A percentile compares a stretch with the other conserved stretches of the same genome.
These are phyloP conservation scores for Scolanthus callimorphus DNA, from an alignment of 92 coral and sea anemone species.

Conservation along the genomic window DNA sequence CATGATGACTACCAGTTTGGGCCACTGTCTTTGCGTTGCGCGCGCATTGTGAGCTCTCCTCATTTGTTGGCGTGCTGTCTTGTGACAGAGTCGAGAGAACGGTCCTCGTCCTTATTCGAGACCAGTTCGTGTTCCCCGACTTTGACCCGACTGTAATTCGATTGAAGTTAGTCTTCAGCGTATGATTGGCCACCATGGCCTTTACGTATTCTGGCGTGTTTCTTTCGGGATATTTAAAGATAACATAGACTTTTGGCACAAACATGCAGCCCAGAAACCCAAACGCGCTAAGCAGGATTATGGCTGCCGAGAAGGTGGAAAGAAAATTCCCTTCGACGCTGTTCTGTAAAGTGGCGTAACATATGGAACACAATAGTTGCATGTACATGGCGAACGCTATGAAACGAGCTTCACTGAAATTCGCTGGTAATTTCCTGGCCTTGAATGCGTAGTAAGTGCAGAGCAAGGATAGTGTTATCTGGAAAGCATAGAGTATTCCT, in stretches of 20 bases:
- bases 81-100: background rate
- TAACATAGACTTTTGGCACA: conserved; percentile 55
- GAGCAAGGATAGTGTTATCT: conserved; percentile 35
- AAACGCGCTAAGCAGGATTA: conserved; percentile 36
- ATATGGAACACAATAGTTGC: conserved; percentile 43
- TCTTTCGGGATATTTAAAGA: conserved; percentile 59
- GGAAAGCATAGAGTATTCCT: conserved; percentile 24
- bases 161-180: conserved; percentile 24
- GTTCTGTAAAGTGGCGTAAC: conserved; percentile 37
- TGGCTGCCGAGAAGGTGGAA: conserved; percentile 23
- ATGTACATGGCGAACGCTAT: conserved; percentile 76
- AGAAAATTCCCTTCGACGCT: conserved; percentile 35
- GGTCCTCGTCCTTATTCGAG: too few species aligned
- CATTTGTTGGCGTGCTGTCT: background rate
- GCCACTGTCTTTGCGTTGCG: background rate
- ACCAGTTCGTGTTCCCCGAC: too few species aligned
- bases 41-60: background rate
- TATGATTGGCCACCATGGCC: conserved; percentile 58
- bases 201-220: conserved; percentile 70
- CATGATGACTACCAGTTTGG: background rate
- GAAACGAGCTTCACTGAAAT: conserved; percentile 72
- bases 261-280: conserved; percentile 71
- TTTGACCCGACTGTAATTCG: conserved; percentile 2
- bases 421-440: conserved; percentile 72
- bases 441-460: conserved; percentile 70